Evolutionary conservation across 2,888 invertebrate genomes (phyloP), one percentile per base, ranked within the genome.

Genomic region (Agrotis exclamationis): DNA sequence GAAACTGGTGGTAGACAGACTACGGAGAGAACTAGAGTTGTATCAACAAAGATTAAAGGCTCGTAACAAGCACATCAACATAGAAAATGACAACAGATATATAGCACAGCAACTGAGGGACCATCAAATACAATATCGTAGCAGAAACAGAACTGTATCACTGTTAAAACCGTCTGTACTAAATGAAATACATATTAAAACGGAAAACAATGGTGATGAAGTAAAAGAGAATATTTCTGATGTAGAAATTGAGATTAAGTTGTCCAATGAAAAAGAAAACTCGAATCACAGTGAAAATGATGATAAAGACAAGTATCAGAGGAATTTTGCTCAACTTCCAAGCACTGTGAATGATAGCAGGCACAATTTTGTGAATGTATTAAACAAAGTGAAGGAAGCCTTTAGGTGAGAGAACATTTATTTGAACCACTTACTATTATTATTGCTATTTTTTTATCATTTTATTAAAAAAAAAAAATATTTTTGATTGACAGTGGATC

Each of bases 1-100:
- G 97, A 97, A 97, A 93, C 89, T 96, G 82, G 96, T 97, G 33
- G 94, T 97, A 28, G 96, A 97, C 73, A 94, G 96, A 83, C 91
- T 97, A 81, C 93, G 97, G 59, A 95, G 95, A 85, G 97, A 97
- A 84, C 90, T 97, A 56, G 96, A 97, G 80, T 82, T 96, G 18
- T 96, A 96, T 85, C 96, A 96, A 85, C 95, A 95, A 79, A 90
- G 93, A 47, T 82, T 96, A 33, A 96, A 95, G 85, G 89, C 93
- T 11, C 91, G 93, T 70, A 96, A 96, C 84, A 96, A 94, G 75
- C 93, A 93, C 74, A 88, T 94, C 1, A 95, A 94, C 73, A 90
- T 92, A 74, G 96, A 96, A 70, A 94, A 93, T 87, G 96, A 96
- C 72, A 93, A 94, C 74, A 91, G 90, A 62, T 93, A 93, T 80